These are phyloP conservation scores for Carassius auratus DNA, from an alignment of 2,113 vertebrate species.

Conservation along the genomic window DNA sequence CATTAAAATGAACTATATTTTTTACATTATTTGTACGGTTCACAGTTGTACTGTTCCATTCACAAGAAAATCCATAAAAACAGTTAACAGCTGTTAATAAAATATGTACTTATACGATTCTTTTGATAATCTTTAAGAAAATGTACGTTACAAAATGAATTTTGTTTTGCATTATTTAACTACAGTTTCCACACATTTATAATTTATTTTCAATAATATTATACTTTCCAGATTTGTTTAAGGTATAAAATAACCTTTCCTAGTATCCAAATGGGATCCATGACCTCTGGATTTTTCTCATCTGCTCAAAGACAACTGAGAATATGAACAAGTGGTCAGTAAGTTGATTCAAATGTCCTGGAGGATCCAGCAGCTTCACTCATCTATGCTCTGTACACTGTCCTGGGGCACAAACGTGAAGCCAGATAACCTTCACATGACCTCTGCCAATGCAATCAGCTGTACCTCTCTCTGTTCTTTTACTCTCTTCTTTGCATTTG, in stretches of 20 bases:
- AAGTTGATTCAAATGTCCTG: background rate
- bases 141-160: background rate
- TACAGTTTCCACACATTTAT: background rate
- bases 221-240: too few relatives aligned
- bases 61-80: background rate
- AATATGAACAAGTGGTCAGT: background rate
- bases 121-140: background rate
- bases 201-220: background rate
- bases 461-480: conserved; percentile 16
- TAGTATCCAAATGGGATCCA: background rate
- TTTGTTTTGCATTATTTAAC: background rate
- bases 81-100: background rate
- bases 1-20: background rate
- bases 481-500: background rate
- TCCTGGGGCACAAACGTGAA: background rate
- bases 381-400: background rate
- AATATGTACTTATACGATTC: background rate
- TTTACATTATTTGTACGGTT: background rate
- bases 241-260: background rate
- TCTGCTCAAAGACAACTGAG: background rate
- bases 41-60: background rate
- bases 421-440: conserved; percentile 29
- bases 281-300: background rate
- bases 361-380: background rate
- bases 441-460: conserved; percentile 37